Evolutionary conservation across 2,888 invertebrate genomes (phyloP).

Genomic region (Conomelus anceps): DNA sequence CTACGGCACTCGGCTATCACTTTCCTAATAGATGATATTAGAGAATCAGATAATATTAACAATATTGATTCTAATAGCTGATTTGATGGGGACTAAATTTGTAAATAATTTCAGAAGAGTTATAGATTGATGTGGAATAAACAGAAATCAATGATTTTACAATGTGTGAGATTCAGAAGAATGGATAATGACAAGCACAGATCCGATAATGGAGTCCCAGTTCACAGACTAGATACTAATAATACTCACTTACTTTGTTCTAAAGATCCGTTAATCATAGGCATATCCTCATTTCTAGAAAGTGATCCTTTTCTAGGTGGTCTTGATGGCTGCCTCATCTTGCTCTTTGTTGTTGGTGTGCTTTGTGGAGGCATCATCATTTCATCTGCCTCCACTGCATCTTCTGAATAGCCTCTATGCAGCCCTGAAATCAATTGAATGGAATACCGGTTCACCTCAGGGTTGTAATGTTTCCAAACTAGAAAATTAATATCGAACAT

Average conservation of each 20-base stretch:
- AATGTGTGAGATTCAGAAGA: too few relatives aligned
- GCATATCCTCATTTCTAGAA: conserved; percentile 44
- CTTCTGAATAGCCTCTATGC: conserved; percentile 76
- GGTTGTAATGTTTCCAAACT: too few relatives aligned
- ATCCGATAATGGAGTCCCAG: not conserved
- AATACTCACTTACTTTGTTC: conserved; percentile 31
- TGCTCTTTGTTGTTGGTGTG: conserved; percentile 36
- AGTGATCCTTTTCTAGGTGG: conserved; percentile 73
- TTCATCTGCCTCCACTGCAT: conserved; percentile 65
- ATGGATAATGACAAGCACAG: not conserved
- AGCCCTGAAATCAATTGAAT: conserved; percentile 67
- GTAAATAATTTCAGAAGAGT: too few relatives aligned
- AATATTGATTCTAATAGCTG: too few relatives aligned
- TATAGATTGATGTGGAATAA: too few relatives aligned
- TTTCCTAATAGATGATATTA: too few relatives aligned
- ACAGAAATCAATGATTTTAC: not conserved
- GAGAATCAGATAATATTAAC: too few relatives aligned
- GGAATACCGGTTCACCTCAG: too few relatives aligned
- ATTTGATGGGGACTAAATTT: too few relatives aligned
- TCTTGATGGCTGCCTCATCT: conserved; percentile 50
- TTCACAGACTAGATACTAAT: not conserved
- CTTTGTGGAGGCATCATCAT: conserved; percentile 44
- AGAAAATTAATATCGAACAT: not conserved
- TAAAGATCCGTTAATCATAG: conserved; percentile 34
- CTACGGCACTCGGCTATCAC: too few relatives aligned